Evolutionary conservation across 2,797 vertebrate genomes (phyloP), one percentile per base, ranked within the genome.

Genomic region (Ciconia nigra): DNA sequence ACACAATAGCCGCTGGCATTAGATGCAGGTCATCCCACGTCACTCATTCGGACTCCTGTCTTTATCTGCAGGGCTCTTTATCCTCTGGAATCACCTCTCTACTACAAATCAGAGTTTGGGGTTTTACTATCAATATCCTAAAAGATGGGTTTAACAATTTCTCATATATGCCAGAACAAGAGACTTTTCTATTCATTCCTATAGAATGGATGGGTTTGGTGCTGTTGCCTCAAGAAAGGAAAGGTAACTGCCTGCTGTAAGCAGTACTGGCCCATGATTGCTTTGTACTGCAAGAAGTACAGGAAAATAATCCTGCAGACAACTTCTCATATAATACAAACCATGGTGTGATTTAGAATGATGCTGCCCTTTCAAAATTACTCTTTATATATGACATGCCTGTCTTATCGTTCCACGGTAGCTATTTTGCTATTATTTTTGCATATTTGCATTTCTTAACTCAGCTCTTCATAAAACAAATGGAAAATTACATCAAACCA

Each of bases 1-100:
- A 49, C 66, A 17, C 25, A 5, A 13, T 1, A 15, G 73, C 47
- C 61, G 46, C 65, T 2, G 25, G 59, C 35, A 10, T 15, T 19
- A 35, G 2, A 3, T 0, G 3, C 49, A 72, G 55, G 42, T 76
- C 33, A 44, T 74, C 44, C 39, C 19, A 9, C 0, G 10, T 25
- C 26, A 22, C 62, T 31, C 37, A 4, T 42, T 51, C 52, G 0
- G 2, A 52, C 14, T 54, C 66, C 49, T 31, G 41, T 3, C 59
- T 69, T 37, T 49, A 47, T 20, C 62, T 20, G 54, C 66, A 65
- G 35, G 67, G 51, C 31, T 29, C 24, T 49, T 29, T 10, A 16
- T 11, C 47, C 65, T 84, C 51, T 6, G 24, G 54, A 70, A 62
- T 33, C 66, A 61, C 39, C 31, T 44, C 44, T n/a, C 57, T 13